Conservation (phyloP, 1,140 invertebrate genomes). For the Stenopsyche tienmushanensis region DNA sequence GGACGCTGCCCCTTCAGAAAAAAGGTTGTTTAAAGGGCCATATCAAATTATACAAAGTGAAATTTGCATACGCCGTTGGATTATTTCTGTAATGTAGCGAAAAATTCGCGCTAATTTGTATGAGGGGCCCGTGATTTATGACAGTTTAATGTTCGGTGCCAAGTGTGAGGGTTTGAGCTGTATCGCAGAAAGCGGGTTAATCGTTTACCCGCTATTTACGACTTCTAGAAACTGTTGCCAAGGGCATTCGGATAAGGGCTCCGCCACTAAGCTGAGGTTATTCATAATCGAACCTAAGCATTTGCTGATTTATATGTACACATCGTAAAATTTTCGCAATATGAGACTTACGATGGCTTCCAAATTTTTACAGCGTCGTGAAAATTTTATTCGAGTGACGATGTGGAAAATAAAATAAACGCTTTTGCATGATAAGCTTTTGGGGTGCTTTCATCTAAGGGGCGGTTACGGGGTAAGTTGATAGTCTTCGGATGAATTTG, state of each 20-base stretch:
- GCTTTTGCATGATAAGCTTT: too few species aligned
- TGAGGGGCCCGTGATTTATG: conserved; percentile 1
- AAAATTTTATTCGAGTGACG: conserved; percentile 3
- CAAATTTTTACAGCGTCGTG: too few species aligned
- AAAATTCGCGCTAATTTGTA: not conserved
- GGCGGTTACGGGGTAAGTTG: too few species aligned
- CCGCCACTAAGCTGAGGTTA: too few species aligned
- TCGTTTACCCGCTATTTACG: conserved; percentile 24
- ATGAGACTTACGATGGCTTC: too few species aligned
- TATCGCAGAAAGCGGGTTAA: conserved; percentile 14
- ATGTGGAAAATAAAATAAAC: not conserved
- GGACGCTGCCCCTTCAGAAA: too few species aligned
- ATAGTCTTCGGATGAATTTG: too few species aligned
- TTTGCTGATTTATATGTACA: too few species aligned
- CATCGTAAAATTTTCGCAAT: too few species aligned
- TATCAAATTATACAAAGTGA: not conserved
- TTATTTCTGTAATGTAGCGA: not conserved
- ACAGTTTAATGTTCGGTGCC: not conserved
- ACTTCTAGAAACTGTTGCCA: conserved; percentile 9
- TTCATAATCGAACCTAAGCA: too few species aligned
- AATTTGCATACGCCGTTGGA: not conserved
- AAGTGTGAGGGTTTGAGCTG: not conserved
- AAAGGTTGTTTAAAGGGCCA: not conserved
- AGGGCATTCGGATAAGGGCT: too few species aligned
- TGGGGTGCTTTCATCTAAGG: too few species aligned